A percentile compares a stretch with the other conserved stretches of the same genome.
Evolutionary conservation across 2,113 vertebrate species (phyloP).

Genomic region (Brachionichthys hirsutus): DNA sequence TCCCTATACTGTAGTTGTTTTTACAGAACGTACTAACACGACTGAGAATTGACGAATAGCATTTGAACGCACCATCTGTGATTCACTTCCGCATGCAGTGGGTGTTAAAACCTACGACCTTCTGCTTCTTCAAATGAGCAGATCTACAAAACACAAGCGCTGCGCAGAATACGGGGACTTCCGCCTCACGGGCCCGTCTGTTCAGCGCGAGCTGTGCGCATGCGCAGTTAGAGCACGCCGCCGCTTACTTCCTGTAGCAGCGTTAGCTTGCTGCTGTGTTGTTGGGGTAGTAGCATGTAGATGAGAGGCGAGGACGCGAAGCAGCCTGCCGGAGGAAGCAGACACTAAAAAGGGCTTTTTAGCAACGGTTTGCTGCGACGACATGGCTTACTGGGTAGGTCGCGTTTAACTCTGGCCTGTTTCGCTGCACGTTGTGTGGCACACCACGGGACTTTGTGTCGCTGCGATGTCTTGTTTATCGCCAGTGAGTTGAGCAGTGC

Average conservation of each 20-base stretch:
- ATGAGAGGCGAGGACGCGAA: constrained; percentile 36
- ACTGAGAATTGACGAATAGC: background rate
- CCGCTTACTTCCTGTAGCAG: constrained; percentile 66
- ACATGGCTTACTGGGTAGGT: constrained; percentile 79
- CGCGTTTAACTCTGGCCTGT: constrained; percentile 1
- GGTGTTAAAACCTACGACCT: background rate
- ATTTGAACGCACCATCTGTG: constrained; percentile 6
- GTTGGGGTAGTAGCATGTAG: constrained; percentile 59
- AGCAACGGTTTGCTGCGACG: constrained; percentile 31
- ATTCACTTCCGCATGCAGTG: constrained; percentile 7
- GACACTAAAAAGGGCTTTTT: constrained; percentile 20
- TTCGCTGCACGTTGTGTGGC: background rate
- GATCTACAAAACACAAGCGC: constrained; percentile 19
- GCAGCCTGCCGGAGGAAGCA: constrained; percentile 33
- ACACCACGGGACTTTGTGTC: background rate
- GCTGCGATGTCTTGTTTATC: constrained; percentile 53
- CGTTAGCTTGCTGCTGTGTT: constrained; percentile 48
- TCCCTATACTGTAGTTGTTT: no score
- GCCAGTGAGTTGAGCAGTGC: constrained; percentile 2
- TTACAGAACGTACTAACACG: no score
- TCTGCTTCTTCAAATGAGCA: background rate
- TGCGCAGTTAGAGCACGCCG: constrained; percentile 9
- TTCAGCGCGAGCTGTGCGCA: background rate
- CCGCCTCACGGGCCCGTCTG: no score
- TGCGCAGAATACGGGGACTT: no score